Conservation (phyloP, 2,797 vertebrate genomes). For the Apodemus agrarius region DNA sequence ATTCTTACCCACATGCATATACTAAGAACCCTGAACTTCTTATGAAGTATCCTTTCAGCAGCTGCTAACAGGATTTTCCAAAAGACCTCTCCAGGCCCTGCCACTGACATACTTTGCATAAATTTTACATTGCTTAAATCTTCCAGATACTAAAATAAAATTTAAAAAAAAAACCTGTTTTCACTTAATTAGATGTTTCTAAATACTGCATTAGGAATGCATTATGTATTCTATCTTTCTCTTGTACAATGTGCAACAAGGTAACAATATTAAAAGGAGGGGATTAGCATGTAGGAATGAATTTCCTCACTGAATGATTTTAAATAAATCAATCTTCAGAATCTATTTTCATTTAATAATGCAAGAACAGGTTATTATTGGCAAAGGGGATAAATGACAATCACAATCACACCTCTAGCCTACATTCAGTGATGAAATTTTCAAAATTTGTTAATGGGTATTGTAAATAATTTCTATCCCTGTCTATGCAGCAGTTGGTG, state of each 20-base stretch:
- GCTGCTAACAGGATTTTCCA: slow-evolving; percentile 58
- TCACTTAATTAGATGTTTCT: slow-evolving; percentile 80
- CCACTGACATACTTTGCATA: slow-evolving; percentile 63
- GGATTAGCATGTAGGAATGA: slow-evolving; percentile 63
- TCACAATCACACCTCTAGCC: not conserved
- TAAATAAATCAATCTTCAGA: slow-evolving; percentile 71
- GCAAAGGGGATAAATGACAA: slow-evolving; percentile 70
- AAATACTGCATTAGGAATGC: slow-evolving; percentile 76
- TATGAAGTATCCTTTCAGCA: slow-evolving; percentile 35
- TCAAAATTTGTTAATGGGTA: slow-evolving; percentile 61
- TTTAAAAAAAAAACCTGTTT: slow-evolving; percentile 68
- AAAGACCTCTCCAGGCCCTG: slow-evolving; percentile 32
- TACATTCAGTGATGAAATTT: slow-evolving; percentile 47
- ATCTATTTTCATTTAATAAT: slow-evolving; percentile 70
- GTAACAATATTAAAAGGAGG: slow-evolving; percentile 63
- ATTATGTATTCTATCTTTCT: slow-evolving; percentile 71
- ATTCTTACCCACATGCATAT: slow-evolving; percentile 24
- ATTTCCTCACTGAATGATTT: slow-evolving; percentile 72
- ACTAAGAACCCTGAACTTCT: not conserved
- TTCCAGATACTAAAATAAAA: slow-evolving; percentile 80
- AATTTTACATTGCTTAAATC: slow-evolving; percentile 73
- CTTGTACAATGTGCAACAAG: slow-evolving; percentile 73
- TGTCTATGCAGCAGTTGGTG: slow-evolving; percentile 67
- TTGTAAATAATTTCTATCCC: slow-evolving; percentile 60
- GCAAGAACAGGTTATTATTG: slow-evolving; percentile 69